Evolutionary conservation across 2,113 vertebrate genomes (phyloP).

Genomic region (Verasper variegatus): DNA sequence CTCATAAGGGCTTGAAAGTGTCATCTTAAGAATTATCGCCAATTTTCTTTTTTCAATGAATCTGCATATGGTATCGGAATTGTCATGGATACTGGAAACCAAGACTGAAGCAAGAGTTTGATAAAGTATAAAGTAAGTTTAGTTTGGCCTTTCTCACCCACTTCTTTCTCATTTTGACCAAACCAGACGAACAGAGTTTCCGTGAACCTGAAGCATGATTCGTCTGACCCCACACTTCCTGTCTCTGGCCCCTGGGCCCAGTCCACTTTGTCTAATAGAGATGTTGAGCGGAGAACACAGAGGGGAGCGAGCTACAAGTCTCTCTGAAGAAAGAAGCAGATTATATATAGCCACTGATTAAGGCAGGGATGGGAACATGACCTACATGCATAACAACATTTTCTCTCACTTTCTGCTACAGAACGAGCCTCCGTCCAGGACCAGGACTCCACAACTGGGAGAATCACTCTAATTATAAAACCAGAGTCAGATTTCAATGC

Average conservation of each 20-base stretch:
- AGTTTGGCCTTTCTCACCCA: background rate
- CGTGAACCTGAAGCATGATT: slow-evolving; percentile 28
- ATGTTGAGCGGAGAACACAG: slow-evolving; percentile 70
- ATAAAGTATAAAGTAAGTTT: slow-evolving; percentile 7
- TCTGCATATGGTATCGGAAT: too few relatives aligned
- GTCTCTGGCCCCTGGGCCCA: slow-evolving; percentile 56
- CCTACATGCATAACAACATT: slow-evolving; percentile 85
- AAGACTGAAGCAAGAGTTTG: background rate
- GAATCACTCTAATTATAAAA: slow-evolving; percentile 80
- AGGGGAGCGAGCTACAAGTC: slow-evolving; percentile 75
- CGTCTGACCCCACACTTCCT: slow-evolving; percentile 56
- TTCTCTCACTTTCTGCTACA: slow-evolving; percentile 76
- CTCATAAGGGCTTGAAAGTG: too few relatives aligned
- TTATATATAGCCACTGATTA: slow-evolving; percentile 88
- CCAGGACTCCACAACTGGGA: slow-evolving; percentile 81
- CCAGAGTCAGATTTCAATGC: slow-evolving; percentile 75
- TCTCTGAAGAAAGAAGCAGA: slow-evolving; percentile 80
- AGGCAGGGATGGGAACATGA: slow-evolving; percentile 85
- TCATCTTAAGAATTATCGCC: too few relatives aligned
- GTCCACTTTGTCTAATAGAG: slow-evolving; percentile 75
- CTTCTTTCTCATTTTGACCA: background rate
- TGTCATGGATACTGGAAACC: background rate
- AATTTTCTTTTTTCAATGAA: too few relatives aligned
- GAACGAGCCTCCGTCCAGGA: slow-evolving; percentile 79
- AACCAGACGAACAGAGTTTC: background rate